phyloP scores from a whole-genome alignment of 1,140 invertebrate genomes.

The Sycobia sp. region DNA sequence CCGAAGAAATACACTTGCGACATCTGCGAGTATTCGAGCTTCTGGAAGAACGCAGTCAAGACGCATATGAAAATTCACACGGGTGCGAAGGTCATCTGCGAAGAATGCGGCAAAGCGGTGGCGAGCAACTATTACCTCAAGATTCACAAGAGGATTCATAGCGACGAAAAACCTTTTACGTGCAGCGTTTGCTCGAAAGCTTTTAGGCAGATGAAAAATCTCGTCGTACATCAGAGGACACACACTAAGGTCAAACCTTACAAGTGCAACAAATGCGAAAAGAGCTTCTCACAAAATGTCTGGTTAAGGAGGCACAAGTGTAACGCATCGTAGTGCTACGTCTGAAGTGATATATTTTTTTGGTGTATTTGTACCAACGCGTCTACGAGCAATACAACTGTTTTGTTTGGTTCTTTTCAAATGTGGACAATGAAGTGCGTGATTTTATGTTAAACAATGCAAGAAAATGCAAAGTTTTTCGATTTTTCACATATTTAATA shows the following conservation, averaged over 20 bases:
- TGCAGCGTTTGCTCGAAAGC: slow-evolving; percentile 76
- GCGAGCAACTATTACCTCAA: slow-evolving; percentile 64
- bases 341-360: no score
- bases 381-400: no score
- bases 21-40: slow-evolving; percentile 50
- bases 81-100: slow-evolving; percentile 61
- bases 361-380: no score
- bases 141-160: slow-evolving; percentile 64
- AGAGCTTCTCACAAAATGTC: slow-evolving; percentile 30
- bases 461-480: no score
- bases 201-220: slow-evolving; percentile 59
- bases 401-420: no score
- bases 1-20: slow-evolving; percentile 57
- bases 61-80: slow-evolving; percentile 79
- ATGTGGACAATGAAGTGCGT: no score
- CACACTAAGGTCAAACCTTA: slow-evolving; percentile 32
- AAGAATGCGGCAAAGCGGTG: slow-evolving; percentile 66
- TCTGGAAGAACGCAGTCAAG: slow-evolving; percentile 68
- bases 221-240: slow-evolving; percentile 26
- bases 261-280: slow-evolving; percentile 19
- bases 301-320: slow-evolving; percentile 36
- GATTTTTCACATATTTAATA: no score
- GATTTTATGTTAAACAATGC: no score
- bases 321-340: slow-evolving; percentile 1
- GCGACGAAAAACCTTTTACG: slow-evolving; percentile 76